These are phyloP conservation scores for Paramormyrops hopkinsi DNA, from an alignment of 2,797 vertebrate species.

Conservation along the genomic window DNA sequence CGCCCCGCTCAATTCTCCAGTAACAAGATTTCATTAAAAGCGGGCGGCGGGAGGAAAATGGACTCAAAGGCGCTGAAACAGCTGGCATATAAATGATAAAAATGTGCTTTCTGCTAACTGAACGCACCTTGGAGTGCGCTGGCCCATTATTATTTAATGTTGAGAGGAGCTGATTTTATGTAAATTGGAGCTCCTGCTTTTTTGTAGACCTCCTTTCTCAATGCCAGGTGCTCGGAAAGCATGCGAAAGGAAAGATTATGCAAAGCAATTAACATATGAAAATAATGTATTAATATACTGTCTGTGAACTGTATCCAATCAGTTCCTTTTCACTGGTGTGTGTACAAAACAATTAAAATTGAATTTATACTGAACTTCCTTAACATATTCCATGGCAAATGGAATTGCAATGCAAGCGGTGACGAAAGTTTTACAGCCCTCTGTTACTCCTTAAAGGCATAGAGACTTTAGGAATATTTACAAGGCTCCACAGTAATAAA, in stretches of 20 bases:
- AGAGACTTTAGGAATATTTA: constrained; percentile 68
- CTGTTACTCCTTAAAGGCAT: constrained; percentile 75
- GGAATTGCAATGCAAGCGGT: constrained; percentile 88
- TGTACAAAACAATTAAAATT: constrained; percentile 99
- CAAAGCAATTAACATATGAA: constrained; percentile 99
- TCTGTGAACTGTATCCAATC: constrained; percentile 99
- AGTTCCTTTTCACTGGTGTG: constrained; percentile 99
- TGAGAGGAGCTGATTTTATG: constrained; percentile 92
- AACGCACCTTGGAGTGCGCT: constrained; percentile 93
- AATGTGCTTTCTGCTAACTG: constrained; percentile 94
- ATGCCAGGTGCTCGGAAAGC: constrained; percentile 93
- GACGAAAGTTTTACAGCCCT: constrained; percentile 83
- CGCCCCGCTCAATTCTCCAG: constrained; percentile 95
- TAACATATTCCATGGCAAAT: constrained; percentile 95
- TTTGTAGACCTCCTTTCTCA: constrained; percentile 76
- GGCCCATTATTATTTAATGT: constrained; percentile 98
- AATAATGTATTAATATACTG: constrained; percentile 99
- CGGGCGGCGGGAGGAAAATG: constrained; percentile 86
- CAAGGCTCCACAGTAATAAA: constrained; percentile 66
- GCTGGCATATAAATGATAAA: constrained; percentile 99
- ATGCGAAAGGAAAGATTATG: constrained; percentile 91
- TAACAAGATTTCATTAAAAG: constrained; percentile 99
- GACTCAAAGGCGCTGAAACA: constrained; percentile 90
- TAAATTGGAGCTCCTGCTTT: constrained; percentile 90
- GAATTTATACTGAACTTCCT: constrained; percentile 97